Evolutionary conservation across 2,888 invertebrate genomes (phyloP).

Genomic region (Heliconius charithonia): DNA sequence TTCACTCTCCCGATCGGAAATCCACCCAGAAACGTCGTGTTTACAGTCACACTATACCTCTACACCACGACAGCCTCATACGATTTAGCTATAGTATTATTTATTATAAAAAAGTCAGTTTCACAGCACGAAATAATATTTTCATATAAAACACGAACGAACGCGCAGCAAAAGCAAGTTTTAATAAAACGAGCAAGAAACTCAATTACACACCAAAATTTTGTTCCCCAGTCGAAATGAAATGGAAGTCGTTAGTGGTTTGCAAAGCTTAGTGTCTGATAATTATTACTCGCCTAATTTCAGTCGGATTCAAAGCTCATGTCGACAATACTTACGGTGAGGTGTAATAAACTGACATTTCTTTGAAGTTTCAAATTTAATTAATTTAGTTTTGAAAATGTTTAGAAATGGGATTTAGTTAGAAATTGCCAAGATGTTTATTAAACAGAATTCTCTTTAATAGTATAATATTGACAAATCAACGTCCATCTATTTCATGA

Average conservation of each 20-base stretch:
- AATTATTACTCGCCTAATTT: constrained; percentile 59
- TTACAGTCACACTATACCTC: neutral
- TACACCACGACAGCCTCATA: neutral
- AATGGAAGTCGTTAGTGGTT: constrained; percentile 52
- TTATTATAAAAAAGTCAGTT: neutral
- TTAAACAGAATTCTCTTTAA: neutral
- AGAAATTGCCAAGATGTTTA: neutral
- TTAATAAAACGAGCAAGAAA: constrained; percentile 30
- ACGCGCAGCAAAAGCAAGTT: constrained; percentile 13
- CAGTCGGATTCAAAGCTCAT: constrained; percentile 46
- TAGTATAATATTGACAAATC: neutral
- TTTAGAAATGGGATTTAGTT: constrained; percentile 13
- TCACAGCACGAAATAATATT: neutral
- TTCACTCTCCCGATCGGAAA: neutral
- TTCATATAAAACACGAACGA: neutral
- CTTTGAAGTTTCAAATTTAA: constrained; percentile 48
- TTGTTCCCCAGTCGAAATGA: constrained; percentile 43
- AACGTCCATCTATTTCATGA: too few species aligned
- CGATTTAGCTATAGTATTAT: neutral
- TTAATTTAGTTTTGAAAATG: constrained; percentile 43
- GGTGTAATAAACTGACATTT: constrained; percentile 47
- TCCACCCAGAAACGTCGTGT: neutral
- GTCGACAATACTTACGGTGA: constrained; percentile 48
- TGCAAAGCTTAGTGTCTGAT: constrained; percentile 59
- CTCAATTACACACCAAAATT: constrained; percentile 42